Evolutionary conservation across 2,888 invertebrate species (phyloP).

Genomic region (Philereme vetulata): DNA sequence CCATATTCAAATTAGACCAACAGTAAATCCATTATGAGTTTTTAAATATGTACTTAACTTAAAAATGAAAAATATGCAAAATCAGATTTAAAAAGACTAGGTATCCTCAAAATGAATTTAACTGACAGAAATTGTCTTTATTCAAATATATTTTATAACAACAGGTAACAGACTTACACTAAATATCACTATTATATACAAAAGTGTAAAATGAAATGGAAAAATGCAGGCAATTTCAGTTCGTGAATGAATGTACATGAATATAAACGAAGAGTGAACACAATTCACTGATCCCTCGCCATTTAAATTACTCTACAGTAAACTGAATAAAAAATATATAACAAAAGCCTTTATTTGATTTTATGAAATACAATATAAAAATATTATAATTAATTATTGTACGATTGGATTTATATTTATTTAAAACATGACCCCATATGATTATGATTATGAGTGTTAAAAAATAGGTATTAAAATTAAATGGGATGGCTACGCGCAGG

Average conservation of each 20-base stretch:
- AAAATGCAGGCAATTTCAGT: slow-evolving; percentile 58
- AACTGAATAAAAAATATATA: slow-evolving; percentile 8
- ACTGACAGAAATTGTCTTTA: slow-evolving; percentile 57
- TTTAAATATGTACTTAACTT: slow-evolving; percentile 41
- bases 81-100: slow-evolving; percentile 76
- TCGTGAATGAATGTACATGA: slow-evolving; percentile 20
- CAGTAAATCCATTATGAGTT: slow-evolving; percentile 65
- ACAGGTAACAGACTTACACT: slow-evolving; percentile 70
- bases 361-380: background rate
- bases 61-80: slow-evolving; percentile 42
- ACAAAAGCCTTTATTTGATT: slow-evolving; percentile 8
- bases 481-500: slow-evolving; percentile 7
- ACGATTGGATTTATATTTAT: slow-evolving; percentile 12
- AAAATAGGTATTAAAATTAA: background rate
- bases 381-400: slow-evolving; percentile 10
- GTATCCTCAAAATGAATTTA: slow-evolving; percentile 60
- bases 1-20: slow-evolving; percentile 49
- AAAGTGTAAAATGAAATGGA: slow-evolving; percentile 40
- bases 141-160: slow-evolving; percentile 45
- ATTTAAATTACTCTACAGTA: slow-evolving; percentile 2
- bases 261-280: slow-evolving; percentile 12
- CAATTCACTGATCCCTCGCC: slow-evolving; percentile 13
- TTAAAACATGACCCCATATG: slow-evolving; percentile 10
- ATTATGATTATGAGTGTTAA: slow-evolving; percentile 2
- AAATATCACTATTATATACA: slow-evolving; percentile 62